Evolutionary conservation across 2,888 invertebrate genomes (phyloP).

Genomic region (Venusia cambrica): DNA sequence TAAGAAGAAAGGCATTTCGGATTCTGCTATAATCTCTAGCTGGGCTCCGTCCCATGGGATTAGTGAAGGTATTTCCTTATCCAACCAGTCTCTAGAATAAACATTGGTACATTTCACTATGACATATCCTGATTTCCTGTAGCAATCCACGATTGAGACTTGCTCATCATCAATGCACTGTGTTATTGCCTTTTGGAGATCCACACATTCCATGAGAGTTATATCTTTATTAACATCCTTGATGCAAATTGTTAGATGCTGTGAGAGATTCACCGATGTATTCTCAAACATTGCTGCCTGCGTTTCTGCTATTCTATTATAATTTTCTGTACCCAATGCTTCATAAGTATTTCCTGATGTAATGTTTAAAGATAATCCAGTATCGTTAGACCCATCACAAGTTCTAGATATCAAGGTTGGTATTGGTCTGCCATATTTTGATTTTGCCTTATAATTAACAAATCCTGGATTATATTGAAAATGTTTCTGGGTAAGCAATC

Average conservation of each 20-base stretch:
- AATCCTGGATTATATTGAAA: too few relatives aligned
- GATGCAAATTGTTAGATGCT: constrained; percentile 6
- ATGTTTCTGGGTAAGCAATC: too few relatives aligned
- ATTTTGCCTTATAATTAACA: neutral
- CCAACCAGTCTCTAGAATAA: constrained; percentile 15
- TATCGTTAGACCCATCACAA: too few relatives aligned
- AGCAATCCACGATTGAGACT: neutral
- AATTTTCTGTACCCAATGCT: too few relatives aligned
- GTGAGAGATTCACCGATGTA: too few relatives aligned
- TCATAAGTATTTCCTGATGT: too few relatives aligned
- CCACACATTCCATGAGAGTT: neutral
- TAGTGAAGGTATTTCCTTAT: constrained; percentile 14
- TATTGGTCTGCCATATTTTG: too few relatives aligned
- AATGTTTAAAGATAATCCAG: too few relatives aligned
- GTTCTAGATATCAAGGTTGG: too few relatives aligned
- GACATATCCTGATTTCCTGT: neutral
- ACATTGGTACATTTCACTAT: constrained; percentile 6
- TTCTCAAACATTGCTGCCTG: too few relatives aligned
- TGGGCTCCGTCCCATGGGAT: constrained; percentile 13
- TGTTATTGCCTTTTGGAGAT: constrained; percentile 2
- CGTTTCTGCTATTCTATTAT: too few relatives aligned
- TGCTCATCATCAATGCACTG: constrained; percentile 8
- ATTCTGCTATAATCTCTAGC: constrained; percentile 2
- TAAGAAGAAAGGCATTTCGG: neutral
- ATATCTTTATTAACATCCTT: constrained; percentile 8